Evolutionary conservation across 2,113 vertebrate genomes (phyloP), one percentile per base, ranked within the genome.

Genomic region (Cyanoderma ruficeps): DNA sequence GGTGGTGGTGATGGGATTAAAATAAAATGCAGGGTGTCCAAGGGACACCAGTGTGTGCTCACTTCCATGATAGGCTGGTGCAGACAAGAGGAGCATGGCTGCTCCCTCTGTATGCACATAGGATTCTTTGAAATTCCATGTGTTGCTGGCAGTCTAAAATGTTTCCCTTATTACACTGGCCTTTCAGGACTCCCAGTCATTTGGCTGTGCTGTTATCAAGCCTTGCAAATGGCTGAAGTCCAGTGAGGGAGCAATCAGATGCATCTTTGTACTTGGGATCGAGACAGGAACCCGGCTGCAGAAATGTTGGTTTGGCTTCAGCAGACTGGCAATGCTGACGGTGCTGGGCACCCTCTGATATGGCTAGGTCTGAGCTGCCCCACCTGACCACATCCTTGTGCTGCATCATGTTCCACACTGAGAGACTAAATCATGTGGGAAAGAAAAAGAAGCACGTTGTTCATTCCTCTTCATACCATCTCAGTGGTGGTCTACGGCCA

Each of bases 61-160:
- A 1, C 37, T 85, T 97, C 56, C 25, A 16, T 0, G 0, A 78
- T 95, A 89, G 90, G 83, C 79, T 75, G 52, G 37, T 94, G 86
- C 88, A 92, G 67, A 81, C 81, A 94, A 64, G 70, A 56, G 69
- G 53, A 81, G 76, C 68, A 90, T 89, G 92, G 61, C 69, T 89
- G 53, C 49, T 84, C 80, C 52, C 65, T 72, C 46, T 82, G 65
- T 65, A 90, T 4, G 18, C 47, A 83, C 0, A 2, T 44, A 64
- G 56, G 68, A 83, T 64, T 89, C 86, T 93, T 89, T 90, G 44
- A 84, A 93, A 92, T 95, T 67, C 61, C 65, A 50, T 0, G 0
- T 46, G 12, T 39, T 93, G 37, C 76, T 92, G 93, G 28, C 69
- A 92, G 83, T 49, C 57, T 90, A 57, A 68, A 87, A 78, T 23